These are phyloP conservation scores for Protomyctophum bolini DNA, from an alignment of 2,113 vertebrate genomes.

Conservation along the genomic window DNA sequence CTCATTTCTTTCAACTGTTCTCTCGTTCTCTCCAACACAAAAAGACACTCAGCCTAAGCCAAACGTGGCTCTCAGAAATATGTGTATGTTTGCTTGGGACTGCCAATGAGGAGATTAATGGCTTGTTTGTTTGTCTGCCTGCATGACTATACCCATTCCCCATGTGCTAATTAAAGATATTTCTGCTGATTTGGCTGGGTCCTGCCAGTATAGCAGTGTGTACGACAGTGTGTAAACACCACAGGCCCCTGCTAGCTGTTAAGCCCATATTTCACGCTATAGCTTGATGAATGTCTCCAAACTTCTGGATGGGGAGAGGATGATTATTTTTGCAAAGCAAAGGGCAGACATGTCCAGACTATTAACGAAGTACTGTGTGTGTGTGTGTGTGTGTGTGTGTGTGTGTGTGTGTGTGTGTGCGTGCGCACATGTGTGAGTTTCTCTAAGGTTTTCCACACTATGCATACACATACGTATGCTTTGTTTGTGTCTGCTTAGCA, in stretches of 20 bases:
- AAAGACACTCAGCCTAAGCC: background rate
- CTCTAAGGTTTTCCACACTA: too few species aligned
- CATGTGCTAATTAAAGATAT: constrained; percentile 58
- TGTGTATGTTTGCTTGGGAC: constrained; percentile 12
- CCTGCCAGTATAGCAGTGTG: constrained; percentile 27
- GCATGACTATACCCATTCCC: constrained; percentile 31
- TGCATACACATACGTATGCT: too few species aligned
- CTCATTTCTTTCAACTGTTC: constrained; percentile 12
- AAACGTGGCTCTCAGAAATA: background rate
- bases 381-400: background rate
- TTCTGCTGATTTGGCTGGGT: constrained; percentile 48
- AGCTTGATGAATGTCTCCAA: constrained; percentile 50
- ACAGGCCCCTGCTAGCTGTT: constrained; percentile 24
- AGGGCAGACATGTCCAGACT: constrained; percentile 22
- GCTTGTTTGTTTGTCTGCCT: constrained; percentile 52
- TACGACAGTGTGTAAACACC: constrained; percentile 40
- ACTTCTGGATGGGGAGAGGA: constrained; percentile 42
- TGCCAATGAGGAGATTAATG: constrained; percentile 52
- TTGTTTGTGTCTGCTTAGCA: background rate
- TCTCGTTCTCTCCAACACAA: constrained; percentile 5
- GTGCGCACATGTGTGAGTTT: too few species aligned
- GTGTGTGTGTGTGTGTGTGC: background rate
- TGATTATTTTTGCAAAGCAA: constrained; percentile 38
- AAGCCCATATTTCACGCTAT: constrained; percentile 23
- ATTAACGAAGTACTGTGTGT: constrained; percentile 23